Evolutionary conservation across 2,797 vertebrate species (phyloP).

Genomic region (Microcaecilia unicolor): DNA sequence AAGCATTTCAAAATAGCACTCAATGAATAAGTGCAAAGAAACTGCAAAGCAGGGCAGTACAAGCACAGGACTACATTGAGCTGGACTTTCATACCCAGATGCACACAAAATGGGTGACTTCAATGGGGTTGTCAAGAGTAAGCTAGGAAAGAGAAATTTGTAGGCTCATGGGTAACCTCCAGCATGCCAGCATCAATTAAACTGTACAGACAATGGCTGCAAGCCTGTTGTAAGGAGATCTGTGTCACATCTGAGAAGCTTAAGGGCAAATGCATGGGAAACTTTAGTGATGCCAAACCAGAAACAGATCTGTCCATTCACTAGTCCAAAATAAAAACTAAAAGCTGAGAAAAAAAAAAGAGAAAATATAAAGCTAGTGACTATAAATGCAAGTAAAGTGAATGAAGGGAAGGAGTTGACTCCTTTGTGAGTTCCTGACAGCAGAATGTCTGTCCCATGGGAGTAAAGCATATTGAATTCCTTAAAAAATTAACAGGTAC

Average conservation of each 20-base stretch:
- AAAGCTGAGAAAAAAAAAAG: constrained; percentile 7
- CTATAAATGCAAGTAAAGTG: constrained; percentile 37
- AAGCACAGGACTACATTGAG: constrained; percentile 68
- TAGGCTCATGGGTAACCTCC: constrained; percentile 77
- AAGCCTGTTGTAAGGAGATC: constrained; percentile 77
- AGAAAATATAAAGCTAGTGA: constrained; percentile 46
- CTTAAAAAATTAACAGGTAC: neutral
- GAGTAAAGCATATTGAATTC: neutral
- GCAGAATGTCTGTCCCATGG: constrained; percentile 41
- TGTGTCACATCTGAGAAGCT: constrained; percentile 74
- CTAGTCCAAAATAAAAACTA: constrained; percentile 33
- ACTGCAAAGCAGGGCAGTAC: constrained; percentile 62
- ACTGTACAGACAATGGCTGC: constrained; percentile 85
- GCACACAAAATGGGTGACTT: constrained; percentile 70
- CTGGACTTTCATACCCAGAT: constrained; percentile 64
- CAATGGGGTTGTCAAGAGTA: constrained; percentile 60
- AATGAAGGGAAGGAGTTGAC: constrained; percentile 26
- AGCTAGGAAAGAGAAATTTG: constrained; percentile 64
- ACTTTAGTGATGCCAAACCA: constrained; percentile 81
- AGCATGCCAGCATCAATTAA: constrained; percentile 79
- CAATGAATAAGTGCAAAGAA: constrained; percentile 67
- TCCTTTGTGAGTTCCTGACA: constrained; percentile 40
- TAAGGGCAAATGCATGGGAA: constrained; percentile 81
- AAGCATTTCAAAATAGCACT: constrained; percentile 88
- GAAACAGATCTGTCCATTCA: constrained; percentile 76